Evolutionary conservation across 2,113 vertebrate genomes (phyloP).

Genomic region (Tyto alba): DNA sequence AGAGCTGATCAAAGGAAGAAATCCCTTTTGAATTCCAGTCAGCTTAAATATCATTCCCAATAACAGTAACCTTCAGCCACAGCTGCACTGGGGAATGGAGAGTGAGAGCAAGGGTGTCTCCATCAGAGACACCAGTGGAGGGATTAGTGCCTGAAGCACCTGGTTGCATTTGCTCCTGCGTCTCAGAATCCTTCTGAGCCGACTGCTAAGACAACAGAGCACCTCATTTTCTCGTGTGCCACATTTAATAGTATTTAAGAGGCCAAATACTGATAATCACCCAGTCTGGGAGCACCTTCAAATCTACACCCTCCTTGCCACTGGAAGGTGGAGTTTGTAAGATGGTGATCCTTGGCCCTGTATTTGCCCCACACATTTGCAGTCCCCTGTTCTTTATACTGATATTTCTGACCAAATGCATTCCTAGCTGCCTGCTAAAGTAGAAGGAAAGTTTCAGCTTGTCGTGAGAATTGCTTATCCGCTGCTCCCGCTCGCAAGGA

Average conservation of each 20-base stretch:
- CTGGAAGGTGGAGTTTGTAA: background rate
- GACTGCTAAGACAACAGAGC: background rate
- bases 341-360: accelerated
- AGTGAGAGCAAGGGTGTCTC: background rate
- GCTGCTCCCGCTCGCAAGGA: background rate
- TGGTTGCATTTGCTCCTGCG: background rate
- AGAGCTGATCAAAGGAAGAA: background rate
- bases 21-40: background rate
- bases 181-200: background rate
- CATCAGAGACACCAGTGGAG: accelerated
- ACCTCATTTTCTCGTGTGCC: background rate
- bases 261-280: background rate
- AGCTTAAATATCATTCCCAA: background rate
- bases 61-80: background rate
- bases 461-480: background rate
- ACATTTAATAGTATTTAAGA: accelerated
- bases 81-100: background rate
- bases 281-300: background rate
- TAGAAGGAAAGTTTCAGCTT: background rate
- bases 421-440: background rate
- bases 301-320: accelerated
- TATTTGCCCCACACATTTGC: background rate
- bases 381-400: background rate
- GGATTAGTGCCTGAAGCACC: background rate
- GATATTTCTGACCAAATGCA: background rate